Base-by-base conservation (phyloP, 2,113 vertebrate genomes). In the Pimephales promelas region DNA sequence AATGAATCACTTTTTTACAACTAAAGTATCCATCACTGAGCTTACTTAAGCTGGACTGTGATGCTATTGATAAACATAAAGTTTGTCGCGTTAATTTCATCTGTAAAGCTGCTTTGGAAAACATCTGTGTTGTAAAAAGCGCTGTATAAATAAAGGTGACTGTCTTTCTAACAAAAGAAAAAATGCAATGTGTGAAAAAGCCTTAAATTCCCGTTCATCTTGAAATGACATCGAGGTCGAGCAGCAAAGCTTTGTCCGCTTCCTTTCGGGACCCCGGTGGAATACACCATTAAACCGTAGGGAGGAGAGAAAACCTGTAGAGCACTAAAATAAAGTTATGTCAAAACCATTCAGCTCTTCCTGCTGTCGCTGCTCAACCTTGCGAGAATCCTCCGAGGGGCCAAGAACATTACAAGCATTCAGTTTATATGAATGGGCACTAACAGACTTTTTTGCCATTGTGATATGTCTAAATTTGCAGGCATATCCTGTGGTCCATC, bases 371-470 rank as follows among this genome's bases (percentile, higher is more conserved):
- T 93, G 94, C 94, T 94, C 92, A 92, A 92, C 90, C 94, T 94
- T 94, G 94, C 95, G 94, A 93, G 93, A 91, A 91, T 95, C 95
- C 97, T 95, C 96, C 87, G 68, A 91, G 96, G 96, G 92, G 88
- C 92, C 86, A 91, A 95, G 95, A 96, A 95, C 96, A 96, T 98
- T 98, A 96, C 96, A 96, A 96, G 94, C 94, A 94, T 96, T 96
- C 95, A 94, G 92, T 96, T 95, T 95, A 95, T 95, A 96, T 96
- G 97, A 97, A 96, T 95, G 97, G 97, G 95, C 96, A 98, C 96
- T 94, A 93, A 96, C 98, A 98, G 97, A 96, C 96, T 94, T 96
- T 98, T 98, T 97, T 93, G 93, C 96, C 96, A 98, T 98, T 97
- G 94, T 90, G 90, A 94, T 94, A 91, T 92, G 95, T 96, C 96